phyloP scores from a whole-genome alignment of 2,113 vertebrate species.

The Pseudonaja textilis region DNA sequence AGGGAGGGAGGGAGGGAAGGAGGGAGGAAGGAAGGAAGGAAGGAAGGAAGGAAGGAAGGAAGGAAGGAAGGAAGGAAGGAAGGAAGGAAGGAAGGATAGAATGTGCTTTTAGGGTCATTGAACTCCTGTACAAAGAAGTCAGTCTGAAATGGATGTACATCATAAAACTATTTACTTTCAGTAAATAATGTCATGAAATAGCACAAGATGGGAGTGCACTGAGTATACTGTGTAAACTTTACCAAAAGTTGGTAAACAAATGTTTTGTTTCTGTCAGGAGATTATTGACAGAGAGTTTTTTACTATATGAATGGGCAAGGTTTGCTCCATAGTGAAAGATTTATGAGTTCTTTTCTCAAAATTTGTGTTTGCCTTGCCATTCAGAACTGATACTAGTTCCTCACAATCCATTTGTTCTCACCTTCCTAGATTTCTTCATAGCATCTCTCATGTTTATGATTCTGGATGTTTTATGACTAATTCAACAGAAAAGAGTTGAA shows the following conservation, averaged over 20 bases:
- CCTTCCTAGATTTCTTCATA: constrained; percentile 34
- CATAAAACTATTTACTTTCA: neutral
- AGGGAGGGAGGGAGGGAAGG: neutral
- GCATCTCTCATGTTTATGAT: constrained; percentile 55
- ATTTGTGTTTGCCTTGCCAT: constrained; percentile 27
- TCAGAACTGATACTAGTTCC: constrained; percentile 34
- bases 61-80: no score
- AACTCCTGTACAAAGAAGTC: no score
- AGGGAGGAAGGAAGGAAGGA: no score
- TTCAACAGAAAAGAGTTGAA: constrained; percentile 56
- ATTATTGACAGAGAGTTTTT: neutral
- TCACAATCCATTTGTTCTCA: neutral
- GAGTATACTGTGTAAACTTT: neutral
- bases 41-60: no score
- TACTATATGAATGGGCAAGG: neutral
- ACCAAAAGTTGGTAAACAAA: neutral
- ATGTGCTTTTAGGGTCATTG: neutral
- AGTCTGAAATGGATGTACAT: neutral
- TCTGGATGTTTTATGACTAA: constrained; percentile 61
- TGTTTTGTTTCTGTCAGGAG: neutral
- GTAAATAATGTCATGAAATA: neutral
- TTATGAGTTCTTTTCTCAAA: constrained; percentile 10
- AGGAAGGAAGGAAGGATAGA: no score
- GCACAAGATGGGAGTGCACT: neutral
- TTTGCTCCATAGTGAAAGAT: neutral